Conservation (phyloP, 1,140 invertebrate species). For the Drepana arcuata region DNA sequence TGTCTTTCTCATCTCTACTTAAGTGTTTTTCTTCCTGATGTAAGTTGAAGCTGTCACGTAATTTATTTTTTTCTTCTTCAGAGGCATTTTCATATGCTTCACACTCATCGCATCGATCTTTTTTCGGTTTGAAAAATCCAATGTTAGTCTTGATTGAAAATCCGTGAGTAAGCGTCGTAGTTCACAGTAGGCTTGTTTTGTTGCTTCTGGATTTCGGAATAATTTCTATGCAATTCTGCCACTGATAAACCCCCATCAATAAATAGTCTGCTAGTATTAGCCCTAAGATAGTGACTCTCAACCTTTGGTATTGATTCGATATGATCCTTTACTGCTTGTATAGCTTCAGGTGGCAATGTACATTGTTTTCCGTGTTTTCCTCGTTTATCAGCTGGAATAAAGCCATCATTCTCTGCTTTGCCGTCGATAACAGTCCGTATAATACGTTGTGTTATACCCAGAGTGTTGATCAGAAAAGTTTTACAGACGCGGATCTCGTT, state of each 20-base stretch:
- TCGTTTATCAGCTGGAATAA: constrained; percentile 11
- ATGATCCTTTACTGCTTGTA: constrained; percentile 27
- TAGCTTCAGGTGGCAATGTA: constrained; percentile 23
- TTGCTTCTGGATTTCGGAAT: not conserved
- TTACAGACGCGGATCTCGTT: constrained; percentile 7
- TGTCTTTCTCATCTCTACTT: not conserved
- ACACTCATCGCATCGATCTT: constrained; percentile 26
- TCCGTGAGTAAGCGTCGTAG: constrained; percentile 2
- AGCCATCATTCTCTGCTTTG: constrained; percentile 4
- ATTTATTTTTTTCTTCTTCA: not conserved
- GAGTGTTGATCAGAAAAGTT: constrained; percentile 1
- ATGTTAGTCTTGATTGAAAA: constrained; percentile 39
- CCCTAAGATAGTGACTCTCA: constrained; percentile 27
- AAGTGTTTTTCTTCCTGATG: not conserved
- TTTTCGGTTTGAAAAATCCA: constrained; percentile 23
- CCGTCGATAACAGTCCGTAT: constrained; percentile 17
- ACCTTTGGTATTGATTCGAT: constrained; percentile 30
- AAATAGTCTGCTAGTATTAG: constrained; percentile 20
- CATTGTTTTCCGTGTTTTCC: constrained; percentile 36
- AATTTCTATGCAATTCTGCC: constrained; percentile 13
- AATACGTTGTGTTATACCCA: constrained; percentile 11
- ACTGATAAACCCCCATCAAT: constrained; percentile 32
- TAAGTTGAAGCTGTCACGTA: not conserved
- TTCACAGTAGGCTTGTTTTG: not conserved
- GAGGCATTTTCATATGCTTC: constrained; percentile 19